Percentiles rank a stretch among this genome's conserved stretches.
These are phyloP conservation scores for Limenitis camilla DNA, from an alignment of 2,888 invertebrate species.

Conservation along the genomic window DNA sequence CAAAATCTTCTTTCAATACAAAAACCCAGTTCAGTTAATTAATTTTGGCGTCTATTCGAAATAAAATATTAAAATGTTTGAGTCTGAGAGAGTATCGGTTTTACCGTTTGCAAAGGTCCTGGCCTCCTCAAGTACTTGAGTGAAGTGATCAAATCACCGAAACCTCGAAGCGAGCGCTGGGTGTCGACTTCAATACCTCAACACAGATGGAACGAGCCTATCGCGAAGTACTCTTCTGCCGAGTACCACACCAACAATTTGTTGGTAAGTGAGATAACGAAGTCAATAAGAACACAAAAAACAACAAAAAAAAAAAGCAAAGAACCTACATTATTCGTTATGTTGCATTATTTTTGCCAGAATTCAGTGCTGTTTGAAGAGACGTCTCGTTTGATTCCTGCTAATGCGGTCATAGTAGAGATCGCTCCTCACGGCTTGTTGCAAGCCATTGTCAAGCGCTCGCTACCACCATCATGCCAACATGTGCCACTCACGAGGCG, in stretches of 20 bases:
- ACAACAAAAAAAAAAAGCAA: too few relatives aligned
- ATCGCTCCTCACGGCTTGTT: conserved; percentile 92
- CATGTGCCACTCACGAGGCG: conserved; percentile 85
- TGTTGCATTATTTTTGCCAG: conserved; percentile 45
- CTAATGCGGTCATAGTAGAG: conserved; percentile 87
- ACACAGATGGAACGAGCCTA: conserved; percentile 69
- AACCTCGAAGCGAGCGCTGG: conserved; percentile 81
- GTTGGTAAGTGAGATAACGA: conserved; percentile 53
- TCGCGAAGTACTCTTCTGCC: conserved; percentile 77
- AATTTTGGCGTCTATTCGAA: too few relatives aligned
- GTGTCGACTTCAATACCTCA: conserved; percentile 84
- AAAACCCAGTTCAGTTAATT: background rate
- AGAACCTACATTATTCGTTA: background rate
- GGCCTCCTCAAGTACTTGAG: conserved; percentile 73
- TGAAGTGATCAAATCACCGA: conserved; percentile 75
- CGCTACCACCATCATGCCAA: conserved; percentile 72
- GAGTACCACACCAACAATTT: conserved; percentile 91
- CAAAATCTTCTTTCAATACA: background rate
- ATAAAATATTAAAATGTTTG: too few relatives aligned
- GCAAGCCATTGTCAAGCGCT: conserved; percentile 71
- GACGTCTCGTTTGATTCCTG: conserved; percentile 82
- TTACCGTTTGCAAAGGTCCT: conserved; percentile 39
- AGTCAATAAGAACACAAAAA: background rate
- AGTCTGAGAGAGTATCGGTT: too few relatives aligned
- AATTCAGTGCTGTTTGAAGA: conserved; percentile 87